Evolutionary conservation across 2,888 invertebrate species (phyloP), one percentile per base, ranked within the genome.

Genomic region (Phortica okadai): DNA sequence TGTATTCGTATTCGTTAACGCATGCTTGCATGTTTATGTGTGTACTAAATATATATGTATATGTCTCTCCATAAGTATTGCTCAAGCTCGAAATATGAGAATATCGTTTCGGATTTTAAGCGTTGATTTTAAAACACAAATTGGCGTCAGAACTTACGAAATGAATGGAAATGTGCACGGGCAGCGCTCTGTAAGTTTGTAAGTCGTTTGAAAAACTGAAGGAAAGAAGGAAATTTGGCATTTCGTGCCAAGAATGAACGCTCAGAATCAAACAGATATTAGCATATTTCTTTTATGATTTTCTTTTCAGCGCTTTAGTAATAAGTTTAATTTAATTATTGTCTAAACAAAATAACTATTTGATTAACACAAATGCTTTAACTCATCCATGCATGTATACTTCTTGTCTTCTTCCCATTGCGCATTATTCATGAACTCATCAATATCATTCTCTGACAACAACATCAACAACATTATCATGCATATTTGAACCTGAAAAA

Each of bases 71-170:
- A 69, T 77, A 67, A 73, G 33, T n/a, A 72, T 11, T 79, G 75
- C 77, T 78, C 66, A 79, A 78, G 64, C 41, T 78, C 41, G 77
- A 85, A 80, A 82, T 88, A 82, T 81, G 83, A 88, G 87, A 86
- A 84, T 88, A 84, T 78, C 74, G 78, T 84, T 75, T 14, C 42
- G 41, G 80, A 82, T 86, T 88, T 84, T 84, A 72, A 72, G 70
- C 70, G 33, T 56, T 72, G 56, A 72, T 69, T 69, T 69, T 8
- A 25, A 62, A 62, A 25, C 10, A 62, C 10, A 62, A 62, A 10
- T 62, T 62, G 62, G 62, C 10, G 7, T 8, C 4, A 62, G 25
- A 25, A 25, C 10, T 8, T 62, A 10, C 62, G 62, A 16, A 21
- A 62, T 21, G 50, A 11, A 6, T 14, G 50, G 14, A 50, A 3